These are phyloP conservation scores for Gavialis gangeticus DNA, from an alignment of 2,113 vertebrate species.

Conservation along the genomic window DNA sequence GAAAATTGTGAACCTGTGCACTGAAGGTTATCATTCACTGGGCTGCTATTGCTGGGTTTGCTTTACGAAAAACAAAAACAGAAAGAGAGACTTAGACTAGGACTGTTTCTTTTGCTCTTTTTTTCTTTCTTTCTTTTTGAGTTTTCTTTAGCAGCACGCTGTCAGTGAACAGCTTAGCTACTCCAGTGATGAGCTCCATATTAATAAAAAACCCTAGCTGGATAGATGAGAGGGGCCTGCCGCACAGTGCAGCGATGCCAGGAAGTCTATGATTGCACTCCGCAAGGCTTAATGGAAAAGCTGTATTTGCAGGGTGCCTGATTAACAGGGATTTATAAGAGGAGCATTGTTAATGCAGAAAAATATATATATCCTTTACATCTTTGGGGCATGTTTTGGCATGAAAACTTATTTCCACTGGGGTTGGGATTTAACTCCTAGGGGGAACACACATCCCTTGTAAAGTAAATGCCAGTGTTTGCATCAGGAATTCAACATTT, in stretches of 20 bases:
- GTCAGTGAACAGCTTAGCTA: constrained; percentile 40
- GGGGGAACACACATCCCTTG: background rate
- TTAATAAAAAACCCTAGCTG: constrained; percentile 11
- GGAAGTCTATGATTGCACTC: constrained; percentile 48
- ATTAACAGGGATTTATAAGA: constrained; percentile 68
- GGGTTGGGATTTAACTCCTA: constrained; percentile 26
- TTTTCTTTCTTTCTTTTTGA: background rate
- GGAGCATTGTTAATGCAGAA: constrained; percentile 57
- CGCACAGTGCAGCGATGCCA: constrained; percentile 54
- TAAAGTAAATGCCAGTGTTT: background rate
- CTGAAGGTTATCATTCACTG: background rate
- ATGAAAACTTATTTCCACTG: constrained; percentile 22
- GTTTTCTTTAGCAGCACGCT: constrained; percentile 10
- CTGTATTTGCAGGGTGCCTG: constrained; percentile 47
- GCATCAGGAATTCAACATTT: background rate
- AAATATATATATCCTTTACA: constrained; percentile 20
- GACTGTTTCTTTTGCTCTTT: background rate
- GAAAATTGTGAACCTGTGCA: background rate
- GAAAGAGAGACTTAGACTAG: background rate
- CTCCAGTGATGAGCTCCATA: constrained; percentile 13
- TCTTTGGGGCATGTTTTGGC: background rate
- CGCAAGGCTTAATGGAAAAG: constrained; percentile 62
- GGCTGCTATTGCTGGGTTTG: background rate
- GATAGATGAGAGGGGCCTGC: constrained; percentile 49
- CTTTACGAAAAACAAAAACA: background rate